Conservation (phyloP, 2,888 invertebrate genomes). For the Agrochola lota region DNA sequence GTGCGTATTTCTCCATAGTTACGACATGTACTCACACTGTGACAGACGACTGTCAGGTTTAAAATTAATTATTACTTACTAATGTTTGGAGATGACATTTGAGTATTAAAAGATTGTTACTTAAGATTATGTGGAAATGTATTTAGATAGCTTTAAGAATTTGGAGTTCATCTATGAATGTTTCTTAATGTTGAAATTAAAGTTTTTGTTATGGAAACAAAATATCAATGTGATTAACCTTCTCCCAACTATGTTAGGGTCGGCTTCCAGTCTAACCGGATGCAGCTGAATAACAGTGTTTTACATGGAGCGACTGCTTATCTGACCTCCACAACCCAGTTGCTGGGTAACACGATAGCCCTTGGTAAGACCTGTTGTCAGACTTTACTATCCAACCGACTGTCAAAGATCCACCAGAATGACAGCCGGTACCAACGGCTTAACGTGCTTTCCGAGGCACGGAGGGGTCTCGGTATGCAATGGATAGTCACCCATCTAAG, state of each 20-base stretch:
- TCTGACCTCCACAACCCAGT: no score
- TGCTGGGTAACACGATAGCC: no score
- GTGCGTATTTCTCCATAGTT: constrained; percentile 22
- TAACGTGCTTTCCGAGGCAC: no score
- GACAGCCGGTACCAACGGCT: neutral
- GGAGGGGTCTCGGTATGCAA: no score
- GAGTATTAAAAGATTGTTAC: constrained; percentile 16
- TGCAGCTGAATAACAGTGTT: no score
- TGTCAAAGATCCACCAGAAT: neutral
- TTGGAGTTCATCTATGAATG: neutral
- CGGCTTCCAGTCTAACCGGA: no score
- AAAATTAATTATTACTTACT: constrained; percentile 32
- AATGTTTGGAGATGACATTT: constrained; percentile 32
- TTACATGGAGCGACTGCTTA: no score
- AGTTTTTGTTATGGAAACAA: no score
- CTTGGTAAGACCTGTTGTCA: no score
- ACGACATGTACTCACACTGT: neutral
- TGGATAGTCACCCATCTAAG: no score
- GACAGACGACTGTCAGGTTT: constrained; percentile 10
- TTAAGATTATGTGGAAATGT: neutral
- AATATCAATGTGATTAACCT: no score
- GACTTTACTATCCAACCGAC: neutral
- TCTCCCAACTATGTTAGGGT: no score
- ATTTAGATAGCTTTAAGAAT: neutral
- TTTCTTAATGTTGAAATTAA: neutral